Evolutionary conservation across 2,888 invertebrate genomes (phyloP), one percentile per base, ranked within the genome.

Genomic region (Psylliodes chrysocephalus): DNA sequence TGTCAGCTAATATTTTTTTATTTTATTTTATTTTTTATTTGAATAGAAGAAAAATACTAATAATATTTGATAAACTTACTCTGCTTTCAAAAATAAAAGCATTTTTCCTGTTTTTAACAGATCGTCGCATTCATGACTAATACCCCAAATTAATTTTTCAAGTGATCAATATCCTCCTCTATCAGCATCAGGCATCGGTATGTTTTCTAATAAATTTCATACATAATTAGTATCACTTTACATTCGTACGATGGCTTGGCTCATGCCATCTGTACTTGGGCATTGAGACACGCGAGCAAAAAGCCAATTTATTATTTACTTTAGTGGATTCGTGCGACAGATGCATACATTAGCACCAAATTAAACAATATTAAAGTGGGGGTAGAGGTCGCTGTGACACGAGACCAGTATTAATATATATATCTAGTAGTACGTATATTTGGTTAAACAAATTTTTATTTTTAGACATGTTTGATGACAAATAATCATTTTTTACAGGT

Each of bases 311-410:
- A 74, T 74, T 74, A 72, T 73, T 75, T 71, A 72, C 74, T 62
- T 64, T 65, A 66, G 68, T 68, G 71, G 73, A 74, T 78, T 77
- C 77, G 78, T 78, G 78, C 71, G 72, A 68, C 71, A 73, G 73
- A 72, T 74, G 77, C 76, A 78, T 78, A 78, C 78, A 79, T 80
- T 79, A 79, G 74, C 78, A 76, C 78, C 76, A 75, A 76, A 78
- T 78, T 79, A 80, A 77, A 78, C 75, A 77, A 66, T 66, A 68
- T 68, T 66, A 66, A 72, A 74, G 72, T 73, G 71, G 71, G 73
- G 71, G 68, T 71, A 69, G 51, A 38, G 59, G 46, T 57, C 28
- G 59, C 49, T 15, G 54, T 17, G 25, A 60, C 54, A 55, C 54
- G 19, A 64, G 12, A 30, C n/a, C n/a, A n/a, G n/a, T 18, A 35